phyloP scores from a whole-genome alignment of 2,113 vertebrate species.

The Turdus rufiventris region DNA sequence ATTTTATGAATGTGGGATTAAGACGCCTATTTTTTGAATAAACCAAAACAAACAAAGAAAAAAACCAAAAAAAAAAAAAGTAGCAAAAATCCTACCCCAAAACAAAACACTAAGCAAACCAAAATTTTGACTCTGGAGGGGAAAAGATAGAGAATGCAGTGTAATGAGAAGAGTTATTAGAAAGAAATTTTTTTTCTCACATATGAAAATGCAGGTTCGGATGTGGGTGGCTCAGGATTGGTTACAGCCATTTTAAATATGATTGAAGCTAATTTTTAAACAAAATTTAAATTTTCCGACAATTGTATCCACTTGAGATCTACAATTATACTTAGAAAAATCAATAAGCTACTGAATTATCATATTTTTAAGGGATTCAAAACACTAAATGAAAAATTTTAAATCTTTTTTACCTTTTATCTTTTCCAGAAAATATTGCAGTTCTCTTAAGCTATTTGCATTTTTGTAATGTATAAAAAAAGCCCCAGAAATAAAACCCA shows the following conservation, averaged over 20 bases:
- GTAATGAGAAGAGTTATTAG: background rate
- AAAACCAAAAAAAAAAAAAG: background rate
- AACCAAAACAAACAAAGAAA: background rate
- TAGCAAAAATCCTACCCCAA: background rate
- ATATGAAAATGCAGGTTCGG: background rate
- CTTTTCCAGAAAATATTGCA: background rate
- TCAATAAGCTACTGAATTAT: background rate
- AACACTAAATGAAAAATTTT: background rate
- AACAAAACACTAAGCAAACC: background rate
- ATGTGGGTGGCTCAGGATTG: background rate
- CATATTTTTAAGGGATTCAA: background rate
- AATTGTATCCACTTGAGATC: background rate
- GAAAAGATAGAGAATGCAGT: background rate
- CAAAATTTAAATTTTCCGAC: background rate
- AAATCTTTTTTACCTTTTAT: background rate
- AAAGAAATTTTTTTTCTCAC: background rate
- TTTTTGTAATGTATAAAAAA: background rate
- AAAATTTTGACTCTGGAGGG: background rate
- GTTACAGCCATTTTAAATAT: background rate
- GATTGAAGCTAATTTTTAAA: background rate
- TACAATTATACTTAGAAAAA: background rate
- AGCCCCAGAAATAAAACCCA: background rate
- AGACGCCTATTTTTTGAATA: background rate
- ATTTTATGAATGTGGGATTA: background rate
- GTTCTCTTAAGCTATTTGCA: background rate